Percentiles rank a stretch among this genome's conserved stretches.
Conservation (phyloP, 2,888 invertebrate species). For the Notodonta dromedarius region DNA sequence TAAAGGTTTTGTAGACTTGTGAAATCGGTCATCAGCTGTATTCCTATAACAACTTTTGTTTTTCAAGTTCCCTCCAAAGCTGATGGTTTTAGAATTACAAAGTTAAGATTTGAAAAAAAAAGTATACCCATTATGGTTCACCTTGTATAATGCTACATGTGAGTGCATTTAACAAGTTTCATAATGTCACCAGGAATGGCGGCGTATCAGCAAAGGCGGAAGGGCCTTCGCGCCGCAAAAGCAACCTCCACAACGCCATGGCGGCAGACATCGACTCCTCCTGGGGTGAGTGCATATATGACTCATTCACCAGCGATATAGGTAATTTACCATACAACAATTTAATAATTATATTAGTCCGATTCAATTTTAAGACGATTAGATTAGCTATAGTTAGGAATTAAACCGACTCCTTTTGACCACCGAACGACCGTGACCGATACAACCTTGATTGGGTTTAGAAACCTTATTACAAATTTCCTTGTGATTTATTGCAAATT, state of each 20-base stretch:
- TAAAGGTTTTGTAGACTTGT: no score
- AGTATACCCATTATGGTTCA: no score
- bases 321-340: background rate
- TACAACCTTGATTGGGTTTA: constrained; percentile 28
- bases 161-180: background rate
- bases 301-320: background rate
- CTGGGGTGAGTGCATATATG: constrained; percentile 62
- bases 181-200: constrained; percentile 67
- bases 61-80: no score
- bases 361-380: background rate
- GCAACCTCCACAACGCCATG: constrained; percentile 87
- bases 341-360: background rate
- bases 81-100: no score
- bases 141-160: no score
- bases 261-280: constrained; percentile 76
- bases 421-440: constrained; percentile 27
- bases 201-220: constrained; percentile 82
- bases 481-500: constrained; percentile 24
- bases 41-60: no score
- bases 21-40: no score
- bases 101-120: no score
- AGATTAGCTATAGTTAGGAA: constrained; percentile 6
- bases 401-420: constrained; percentile 6
- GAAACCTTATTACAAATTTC: constrained; percentile 34
- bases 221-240: constrained; percentile 89